phyloP scores from a whole-genome alignment of 2,113 vertebrate species.

The Mesoclemmys tuberculata region DNA sequence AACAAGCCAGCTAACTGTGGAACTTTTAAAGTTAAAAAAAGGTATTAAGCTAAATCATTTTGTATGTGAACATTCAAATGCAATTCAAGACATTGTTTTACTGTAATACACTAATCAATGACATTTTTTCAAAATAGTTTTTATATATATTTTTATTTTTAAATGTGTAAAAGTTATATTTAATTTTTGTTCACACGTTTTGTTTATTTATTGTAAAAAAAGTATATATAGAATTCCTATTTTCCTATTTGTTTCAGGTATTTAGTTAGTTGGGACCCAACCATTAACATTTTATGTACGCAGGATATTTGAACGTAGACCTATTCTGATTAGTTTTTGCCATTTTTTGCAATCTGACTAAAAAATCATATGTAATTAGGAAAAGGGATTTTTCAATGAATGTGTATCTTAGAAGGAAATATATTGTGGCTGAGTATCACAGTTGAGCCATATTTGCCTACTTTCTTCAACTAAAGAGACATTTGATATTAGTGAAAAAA shows the following conservation, averaged over 20 bases:
- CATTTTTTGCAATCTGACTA: background rate
- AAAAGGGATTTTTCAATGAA: background rate
- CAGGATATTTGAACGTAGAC: constrained; percentile 36
- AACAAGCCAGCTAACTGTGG: rapidly evolving
- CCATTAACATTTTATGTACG: constrained; percentile 71
- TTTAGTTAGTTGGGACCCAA: constrained; percentile 48
- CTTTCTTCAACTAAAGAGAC: background rate
- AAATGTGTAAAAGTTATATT: constrained; percentile 76
- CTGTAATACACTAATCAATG: background rate
- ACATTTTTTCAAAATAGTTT: constrained; percentile 55
- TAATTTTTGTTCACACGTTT: constrained; percentile 63
- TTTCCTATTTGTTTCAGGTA: constrained; percentile 62
- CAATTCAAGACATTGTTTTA: constrained; percentile 9
- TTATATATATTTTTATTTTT: constrained; percentile 68
- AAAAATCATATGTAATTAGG: background rate
- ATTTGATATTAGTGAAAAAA: background rate
- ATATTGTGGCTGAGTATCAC: background rate
- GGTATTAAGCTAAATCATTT: rapidly evolving
- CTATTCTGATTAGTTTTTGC: background rate
- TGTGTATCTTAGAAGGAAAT: background rate
- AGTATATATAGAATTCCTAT: constrained; percentile 54
- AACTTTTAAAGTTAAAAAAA: background rate
- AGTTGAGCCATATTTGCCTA: too few species aligned
- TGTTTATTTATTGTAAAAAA: constrained; percentile 76
- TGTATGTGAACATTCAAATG: constrained; percentile 16